Base-by-base conservation (phyloP, 2,113 vertebrate species). In the Gymnocephalus cernua region DNA sequence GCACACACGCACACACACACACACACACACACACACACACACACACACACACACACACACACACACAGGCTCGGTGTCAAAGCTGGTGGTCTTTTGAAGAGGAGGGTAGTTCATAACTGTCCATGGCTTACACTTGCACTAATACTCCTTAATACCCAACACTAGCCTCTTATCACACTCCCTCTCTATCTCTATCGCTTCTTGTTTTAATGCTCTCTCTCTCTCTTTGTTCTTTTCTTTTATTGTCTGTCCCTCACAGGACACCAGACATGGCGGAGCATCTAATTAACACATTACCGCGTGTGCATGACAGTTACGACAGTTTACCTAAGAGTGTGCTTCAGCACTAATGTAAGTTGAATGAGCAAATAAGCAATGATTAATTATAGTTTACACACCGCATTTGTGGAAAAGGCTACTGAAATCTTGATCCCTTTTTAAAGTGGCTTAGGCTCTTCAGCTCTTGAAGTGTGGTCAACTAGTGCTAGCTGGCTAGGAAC, bases 31-130 rank as follows among this genome's bases (percentile, higher is more conserved):
- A 35, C 79, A 57, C 56, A 59, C 74, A 59, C 85, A 75, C 48
- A 62, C 38, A 23, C 85, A 64, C 72, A 62, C 76, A 64, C 77
- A 35, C 69, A 45, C 54, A 64, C 80, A 58, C 83, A 77, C 78
- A 71, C 27, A 21, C n/a, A 35, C 1, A 1, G 32, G 41, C 51
- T 71, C 68, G 51, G 62, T 57, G 79, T 56, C 79, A 78, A 57
- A 66, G 78, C 66, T 45, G 86, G 81, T 74, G 86, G 84, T 86
- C 80, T 69, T 59, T 45, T 68, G 79, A 81, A 74, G 71, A 73
- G 54, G 53, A 19, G 66, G 53, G 50, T 82, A 75, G 70, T 87
- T 91, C 88, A 91, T 91, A 88, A 89, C 77, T 21, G 74, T 83
- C 86, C 82, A 3, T 41, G 29, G 23, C 86, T 77, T 77, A 85